Base-by-base conservation (phyloP, 2,797 vertebrate species). In the Alectoris magna region DNA sequence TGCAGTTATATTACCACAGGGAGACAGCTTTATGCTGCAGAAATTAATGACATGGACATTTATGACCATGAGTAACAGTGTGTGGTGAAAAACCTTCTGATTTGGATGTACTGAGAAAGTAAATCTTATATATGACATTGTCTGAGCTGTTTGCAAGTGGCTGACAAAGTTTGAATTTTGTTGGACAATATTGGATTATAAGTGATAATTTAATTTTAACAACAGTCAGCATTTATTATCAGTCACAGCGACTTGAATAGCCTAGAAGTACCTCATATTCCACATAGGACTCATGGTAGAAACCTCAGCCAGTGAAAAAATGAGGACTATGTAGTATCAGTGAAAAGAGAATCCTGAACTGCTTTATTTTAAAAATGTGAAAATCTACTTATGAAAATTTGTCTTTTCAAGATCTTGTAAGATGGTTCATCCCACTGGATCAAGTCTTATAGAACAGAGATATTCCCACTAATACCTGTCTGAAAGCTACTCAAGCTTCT, bases 121-220 rank as follows among this genome's bases (percentile, higher is more conserved):
- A 48, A 77, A 88, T 87, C 84, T 91, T 80, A 84, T 66, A 85
- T 59, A 63, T 24, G 59, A 36, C 24, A 86, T 41, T 41, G 14
- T 78, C 46, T 81, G 46, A 43, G 44, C 29, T 78, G 9, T 88
- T 94, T 88, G 70, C 71, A 80, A 91, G 94, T 84, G 34, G 64
- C 59, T 73, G 69, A 55, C 38, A 77, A 94, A n/a, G 77, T 92
- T 92, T 74, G 87, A 49, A 55, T 31, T 90, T 80, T 72, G 27
- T 53, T 87, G 75, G 95, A 85, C 8, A 53, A 84, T 64, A 93
- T 88, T 89, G 93, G 21, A 73, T 81, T 67, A 39, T 48, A 77
- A 49, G 6, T 69, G 38, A 90, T 77, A 58, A 84, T 87, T 95
- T 91, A n/a, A 77, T 93, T 56, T 84, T 36, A 86, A 43, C 44